Base-by-base conservation (phyloP, 2,797 vertebrate genomes). In the Psittacula derbiana region DNA sequence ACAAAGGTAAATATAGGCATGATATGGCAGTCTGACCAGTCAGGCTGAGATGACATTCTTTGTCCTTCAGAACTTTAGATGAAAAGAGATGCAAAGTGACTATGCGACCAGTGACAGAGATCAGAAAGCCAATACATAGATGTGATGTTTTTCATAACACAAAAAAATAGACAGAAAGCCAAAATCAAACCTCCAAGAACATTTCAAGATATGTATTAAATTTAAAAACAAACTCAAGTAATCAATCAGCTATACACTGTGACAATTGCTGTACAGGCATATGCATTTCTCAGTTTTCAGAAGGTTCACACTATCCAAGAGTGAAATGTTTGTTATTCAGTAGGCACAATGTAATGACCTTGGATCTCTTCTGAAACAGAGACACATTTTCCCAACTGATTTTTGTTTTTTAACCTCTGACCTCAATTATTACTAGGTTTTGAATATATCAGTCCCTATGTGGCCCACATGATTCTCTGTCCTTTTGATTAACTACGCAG, bases 31-130 rank as follows among this genome's bases (percentile, higher is more conserved):
- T 50, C 24, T 89, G 46, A 84, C 12, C 3, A n/a, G 40, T 67
- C 70, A 86, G 16, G 10, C 30, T 74, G 13, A 1, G 2, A 78
- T 38, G 11, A 52, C 87, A 55, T 43, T 76, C 17, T 87, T 61
- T 57, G 27, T 57, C 53, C 20, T 87, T 80, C 16, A 41, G 23
- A 72, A 79, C 13, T 69, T 38, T 9, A 46, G 33, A 36, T 46
- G 44, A 24, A 80, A 83, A 38, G 31, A 86, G 8, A 28, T 17
- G 6, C 1, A 2, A 60, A 87, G 24, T 44, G 12, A 30, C 33
- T 53, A 4, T 50, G 12, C 44, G 19, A 70, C 12, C 10, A 87
- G 40, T 0, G 0, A 64, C 16, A 57, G 38, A 0, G 0, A 53
- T 30, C 6, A n/a, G 31, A 79, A 90, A 65, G 13, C 18, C 10